These are phyloP conservation scores for Leptura quadrifasciata DNA, from an alignment of 2,888 invertebrate species.

Conservation along the genomic window DNA sequence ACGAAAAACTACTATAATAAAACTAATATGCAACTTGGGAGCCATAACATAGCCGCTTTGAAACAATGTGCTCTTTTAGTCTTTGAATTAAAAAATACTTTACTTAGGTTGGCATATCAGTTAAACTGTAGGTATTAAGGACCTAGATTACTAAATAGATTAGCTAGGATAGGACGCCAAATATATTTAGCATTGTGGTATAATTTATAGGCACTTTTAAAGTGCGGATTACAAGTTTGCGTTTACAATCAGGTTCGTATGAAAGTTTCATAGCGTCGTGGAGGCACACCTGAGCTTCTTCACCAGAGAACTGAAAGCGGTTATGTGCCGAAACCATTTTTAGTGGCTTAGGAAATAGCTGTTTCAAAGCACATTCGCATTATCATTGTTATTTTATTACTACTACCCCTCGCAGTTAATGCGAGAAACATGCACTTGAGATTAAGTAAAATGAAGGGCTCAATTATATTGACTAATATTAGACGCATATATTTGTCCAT, in stretches of 20 bases:
- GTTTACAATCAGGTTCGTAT: slow-evolving; percentile 56
- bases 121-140: not conserved
- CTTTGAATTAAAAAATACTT: too few relatives aligned
- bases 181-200: slow-evolving; percentile 48
- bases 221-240: slow-evolving; percentile 56
- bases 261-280: slow-evolving; percentile 59
- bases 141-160: slow-evolving; percentile 7
- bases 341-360: slow-evolving; percentile 34
- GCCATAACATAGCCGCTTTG: too few relatives aligned
- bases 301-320: slow-evolving; percentile 49
- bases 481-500: too few relatives aligned
- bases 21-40: too few relatives aligned
- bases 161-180: slow-evolving; percentile 29
- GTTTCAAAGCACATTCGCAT: slow-evolving; percentile 46
- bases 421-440: not conserved
- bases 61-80: too few relatives aligned
- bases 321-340: slow-evolving; percentile 53
- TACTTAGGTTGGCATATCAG: too few relatives aligned
- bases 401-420: not conserved
- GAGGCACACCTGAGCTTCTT: slow-evolving; percentile 60
- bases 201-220: slow-evolving; percentile 59
- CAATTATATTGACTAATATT: too few relatives aligned
- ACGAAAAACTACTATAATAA: too few relatives aligned
- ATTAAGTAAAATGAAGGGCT: too few relatives aligned
- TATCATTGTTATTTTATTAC: slow-evolving; percentile 8